These are phyloP conservation scores for Amblyopsis hoosieri DNA, from an alignment of 2,797 vertebrate genomes.

Conservation along the genomic window DNA sequence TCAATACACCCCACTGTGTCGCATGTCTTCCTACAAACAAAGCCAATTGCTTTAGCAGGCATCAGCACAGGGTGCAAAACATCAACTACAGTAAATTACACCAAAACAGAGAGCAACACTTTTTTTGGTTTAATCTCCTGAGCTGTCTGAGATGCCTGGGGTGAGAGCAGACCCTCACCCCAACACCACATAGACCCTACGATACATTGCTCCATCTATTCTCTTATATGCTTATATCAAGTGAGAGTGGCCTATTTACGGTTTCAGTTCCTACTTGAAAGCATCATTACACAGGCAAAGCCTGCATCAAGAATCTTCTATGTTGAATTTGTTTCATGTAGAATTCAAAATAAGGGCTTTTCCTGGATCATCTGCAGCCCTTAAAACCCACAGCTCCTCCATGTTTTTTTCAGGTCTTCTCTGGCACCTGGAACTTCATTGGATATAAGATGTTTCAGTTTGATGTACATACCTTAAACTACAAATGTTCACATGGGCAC, in stretches of 20 bases:
- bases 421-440: conserved; percentile 41
- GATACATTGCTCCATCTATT: conserved; percentile 49
- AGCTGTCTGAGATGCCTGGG: conserved; percentile 61
- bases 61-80: conserved; percentile 64
- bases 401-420: conserved; percentile 36
- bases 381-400: conserved; percentile 50
- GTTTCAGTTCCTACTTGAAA: conserved; percentile 46
- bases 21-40: conserved; percentile 70
- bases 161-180: conserved; percentile 61
- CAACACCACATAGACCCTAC: conserved; percentile 60
- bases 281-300: conserved; percentile 44
- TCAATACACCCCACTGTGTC: conserved; percentile 76
- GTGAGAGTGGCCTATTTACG: conserved; percentile 4
- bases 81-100: conserved; percentile 78
- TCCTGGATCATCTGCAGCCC: conserved; percentile 38
- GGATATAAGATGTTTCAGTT: conserved; percentile 52
- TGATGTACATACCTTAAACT: conserved; percentile 45
- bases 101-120: conserved; percentile 72
- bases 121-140: conserved; percentile 71
- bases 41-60: conserved; percentile 70
- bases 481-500: conserved; percentile 34
- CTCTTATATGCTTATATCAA: no score
- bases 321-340: conserved; percentile 38
- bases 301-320: conserved; percentile 49
- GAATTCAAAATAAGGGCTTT: conserved; percentile 45